These are phyloP conservation scores for Lamellibrachia satsuma DNA, from an alignment of 2,888 invertebrate genomes.

Conservation along the genomic window DNA sequence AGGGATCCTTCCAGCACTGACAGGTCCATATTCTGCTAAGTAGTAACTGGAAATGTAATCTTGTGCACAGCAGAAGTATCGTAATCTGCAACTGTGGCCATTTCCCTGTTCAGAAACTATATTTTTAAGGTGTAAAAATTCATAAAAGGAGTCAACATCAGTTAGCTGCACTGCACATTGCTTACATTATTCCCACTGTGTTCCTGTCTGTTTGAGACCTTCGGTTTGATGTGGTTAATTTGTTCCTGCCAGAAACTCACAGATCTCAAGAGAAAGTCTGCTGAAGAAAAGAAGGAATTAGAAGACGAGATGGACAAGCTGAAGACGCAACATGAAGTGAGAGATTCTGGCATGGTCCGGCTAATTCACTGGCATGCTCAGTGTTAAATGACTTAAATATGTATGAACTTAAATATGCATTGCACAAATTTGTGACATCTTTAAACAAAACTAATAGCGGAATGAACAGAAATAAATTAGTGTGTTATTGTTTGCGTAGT, in stretches of 20 bases:
- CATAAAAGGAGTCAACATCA: no score
- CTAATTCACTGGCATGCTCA: neutral
- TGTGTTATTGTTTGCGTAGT: neutral
- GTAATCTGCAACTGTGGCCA: no score
- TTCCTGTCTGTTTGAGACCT: neutral
- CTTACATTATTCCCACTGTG: neutral
- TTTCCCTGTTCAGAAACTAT: no score
- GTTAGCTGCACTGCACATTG: neutral
- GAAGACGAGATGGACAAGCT: neutral
- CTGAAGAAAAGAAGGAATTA: neutral
- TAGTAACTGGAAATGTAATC: no score
- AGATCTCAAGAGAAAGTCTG: neutral
- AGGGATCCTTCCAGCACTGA: no score
- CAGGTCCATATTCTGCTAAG: no score
- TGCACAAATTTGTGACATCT: neutral
- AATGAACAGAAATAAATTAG: neutral
- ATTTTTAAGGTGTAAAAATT: no score
- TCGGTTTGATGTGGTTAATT: neutral
- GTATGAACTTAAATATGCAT: neutral
- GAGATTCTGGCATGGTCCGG: neutral
- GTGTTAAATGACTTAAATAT: neutral
- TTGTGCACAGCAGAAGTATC: no score
- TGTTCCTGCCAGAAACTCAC: neutral
- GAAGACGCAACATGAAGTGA: neutral
- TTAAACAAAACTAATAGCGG: neutral